phyloP scores from a whole-genome alignment of 1,140 invertebrate species.

The Lerema accius region DNA sequence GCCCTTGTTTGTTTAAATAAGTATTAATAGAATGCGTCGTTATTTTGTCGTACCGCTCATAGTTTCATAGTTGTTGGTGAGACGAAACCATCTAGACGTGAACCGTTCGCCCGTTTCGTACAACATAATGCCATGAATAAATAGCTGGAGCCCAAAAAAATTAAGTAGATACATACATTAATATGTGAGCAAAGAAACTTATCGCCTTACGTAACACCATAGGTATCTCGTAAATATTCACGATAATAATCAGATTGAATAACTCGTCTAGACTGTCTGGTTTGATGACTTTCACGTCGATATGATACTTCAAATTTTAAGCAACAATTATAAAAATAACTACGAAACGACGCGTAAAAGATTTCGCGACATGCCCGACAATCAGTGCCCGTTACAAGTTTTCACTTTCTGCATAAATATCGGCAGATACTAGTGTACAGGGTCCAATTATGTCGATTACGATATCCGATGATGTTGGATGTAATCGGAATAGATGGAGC shows the following conservation, averaged over 20 bases:
- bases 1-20: too few species aligned
- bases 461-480: slow-evolving; percentile 34
- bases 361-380: slow-evolving; percentile 12
- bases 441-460: slow-evolving; percentile 34
- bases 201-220: background rate
- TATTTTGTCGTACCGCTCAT: too few species aligned
- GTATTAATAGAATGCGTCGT: too few species aligned
- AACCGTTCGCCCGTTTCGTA: background rate
- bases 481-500: slow-evolving; percentile 29
- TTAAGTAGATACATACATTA: background rate
- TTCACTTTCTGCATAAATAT: slow-evolving; percentile 33
- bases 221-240: background rate
- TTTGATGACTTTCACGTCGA: slow-evolving; percentile 5
- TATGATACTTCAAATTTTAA: background rate
- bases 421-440: slow-evolving; percentile 27
- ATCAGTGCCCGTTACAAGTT: slow-evolving; percentile 20
- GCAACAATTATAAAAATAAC: background rate
- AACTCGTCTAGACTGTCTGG: background rate
- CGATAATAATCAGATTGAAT: slow-evolving; percentile 3
- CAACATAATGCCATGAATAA: background rate
- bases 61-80: background rate
- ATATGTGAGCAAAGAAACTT: background rate
- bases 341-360: background rate
- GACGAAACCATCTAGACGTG: background rate
- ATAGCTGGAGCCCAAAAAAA: background rate